Evolutionary conservation across 2,797 vertebrate species (phyloP), one percentile per base, ranked within the genome.

Genomic region (Vipera latastei): DNA sequence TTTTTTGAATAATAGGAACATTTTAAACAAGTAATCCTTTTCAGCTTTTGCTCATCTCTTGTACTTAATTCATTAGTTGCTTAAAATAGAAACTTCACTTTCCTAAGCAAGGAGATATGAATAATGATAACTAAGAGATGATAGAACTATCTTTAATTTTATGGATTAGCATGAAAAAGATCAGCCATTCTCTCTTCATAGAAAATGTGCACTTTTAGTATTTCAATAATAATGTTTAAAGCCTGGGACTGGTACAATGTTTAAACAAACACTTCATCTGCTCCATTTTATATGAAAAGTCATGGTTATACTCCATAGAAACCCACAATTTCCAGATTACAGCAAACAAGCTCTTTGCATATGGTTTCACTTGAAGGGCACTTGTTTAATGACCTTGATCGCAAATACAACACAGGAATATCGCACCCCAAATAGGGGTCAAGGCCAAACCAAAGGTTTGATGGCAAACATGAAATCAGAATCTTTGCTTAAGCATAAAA

Each of bases 21-120:
- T 91, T 96, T 96, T 92, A 94, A 96, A n/a, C n/a, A n/a, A 97
- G 96, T 94, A 96, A 95, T 96, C 95, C 94, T 90, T 96, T 96
- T 95, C 92, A 95, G 94, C 91, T 88, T 96, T 94, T 95, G 94
- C 96, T 96, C 94, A 96, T 95, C 69, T 83, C 95, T 95, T 96
- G 91, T 94, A 95, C 95, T 96, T 96, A 95, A 96, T 95, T 95
- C 95, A 94, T 96, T 95, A 95, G 95, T 92, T 96, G 93, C 94
- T 94, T 95, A 95, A 95, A 96, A 95, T 95, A 96, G 86, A 93
- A 65, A 89, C 93, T 93, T 92, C 94, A 92, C 93, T 93, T 92
- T 78, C 90, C 94, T 94, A 96, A 95, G 90, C 90, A 94, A 91
- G 93, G 95, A 92, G 57, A 86, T 94, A 92, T 93, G 94, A 95